Conservation (phyloP, 2,113 vertebrate genomes). For the Penelope pileata region DNA sequence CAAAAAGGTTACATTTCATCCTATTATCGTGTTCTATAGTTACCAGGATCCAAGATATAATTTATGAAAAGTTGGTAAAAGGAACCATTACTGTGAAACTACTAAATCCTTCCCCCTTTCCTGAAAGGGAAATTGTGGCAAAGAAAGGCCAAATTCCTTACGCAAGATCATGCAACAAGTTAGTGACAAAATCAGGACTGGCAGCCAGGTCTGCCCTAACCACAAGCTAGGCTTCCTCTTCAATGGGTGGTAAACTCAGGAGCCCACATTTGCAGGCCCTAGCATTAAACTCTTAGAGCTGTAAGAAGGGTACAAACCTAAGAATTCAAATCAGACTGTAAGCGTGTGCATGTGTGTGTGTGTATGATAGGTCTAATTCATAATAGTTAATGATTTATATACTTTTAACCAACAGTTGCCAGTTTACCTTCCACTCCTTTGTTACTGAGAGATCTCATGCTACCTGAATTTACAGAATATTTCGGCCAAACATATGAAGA, state of each 20-base stretch:
- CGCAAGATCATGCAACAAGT: not conserved
- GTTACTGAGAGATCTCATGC: not conserved
- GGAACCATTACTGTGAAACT: not conserved
- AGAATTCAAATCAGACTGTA: not conserved
- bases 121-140: not conserved
- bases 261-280: not conserved
- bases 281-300: not conserved
- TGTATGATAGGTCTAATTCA: not conserved
- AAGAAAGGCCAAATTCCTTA: not conserved
- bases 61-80: not conserved
- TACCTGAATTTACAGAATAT: not conserved
- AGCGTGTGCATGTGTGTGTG: fast-evolving
- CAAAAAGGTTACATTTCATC: not conserved
- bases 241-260: not conserved
- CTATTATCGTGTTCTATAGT: not conserved
- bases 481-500: not conserved
- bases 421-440: not conserved
- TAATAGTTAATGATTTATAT: not conserved
- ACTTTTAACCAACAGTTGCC: not conserved
- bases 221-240: not conserved
- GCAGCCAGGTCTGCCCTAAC: not conserved
- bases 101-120: not conserved
- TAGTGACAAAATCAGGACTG: not conserved
- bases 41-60: not conserved
- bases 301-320: not conserved